phyloP scores from a whole-genome alignment of 2,797 vertebrate genomes.

The Odontamblyopus rebecca region DNA sequence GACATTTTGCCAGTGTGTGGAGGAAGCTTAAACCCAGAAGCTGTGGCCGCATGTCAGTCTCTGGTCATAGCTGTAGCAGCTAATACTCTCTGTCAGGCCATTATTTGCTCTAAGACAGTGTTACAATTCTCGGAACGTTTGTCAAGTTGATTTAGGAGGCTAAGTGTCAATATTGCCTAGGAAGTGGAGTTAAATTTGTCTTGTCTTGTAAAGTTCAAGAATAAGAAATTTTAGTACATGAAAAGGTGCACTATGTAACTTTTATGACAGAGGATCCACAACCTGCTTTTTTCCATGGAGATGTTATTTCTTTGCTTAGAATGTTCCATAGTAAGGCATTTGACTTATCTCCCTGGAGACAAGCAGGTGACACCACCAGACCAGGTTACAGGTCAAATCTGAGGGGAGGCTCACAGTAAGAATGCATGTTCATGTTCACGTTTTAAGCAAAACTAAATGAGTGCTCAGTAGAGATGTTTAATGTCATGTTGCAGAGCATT shows the following conservation, averaged over 20 bases:
- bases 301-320: background rate
- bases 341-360: background rate
- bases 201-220: slow-evolving; percentile 48
- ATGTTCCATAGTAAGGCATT: background rate
- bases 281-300: background rate
- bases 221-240: slow-evolving; percentile 29
- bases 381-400: background rate
- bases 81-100: slow-evolving; percentile 62
- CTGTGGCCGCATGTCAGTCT: slow-evolving; percentile 45
- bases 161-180: slow-evolving; percentile 54
- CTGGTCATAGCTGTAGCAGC: slow-evolving; percentile 36
- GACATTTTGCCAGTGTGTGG: slow-evolving; percentile 38
- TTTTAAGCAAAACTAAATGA: too few species aligned
- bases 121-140: slow-evolving; percentile 63
- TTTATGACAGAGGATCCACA: background rate
- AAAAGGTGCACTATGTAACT: slow-evolving; percentile 10
- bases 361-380: too few species aligned
- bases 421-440: too few species aligned
- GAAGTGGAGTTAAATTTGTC: slow-evolving; percentile 49
- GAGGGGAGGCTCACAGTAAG: background rate
- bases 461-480: too few species aligned
- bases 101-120: slow-evolving; percentile 65
- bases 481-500: too few species aligned
- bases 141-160: slow-evolving; percentile 77
- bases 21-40: slow-evolving; percentile 37